These are phyloP conservation scores for Sigmodon hispidus DNA, from an alignment of 2,113 vertebrate genomes.

Conservation along the genomic window DNA sequence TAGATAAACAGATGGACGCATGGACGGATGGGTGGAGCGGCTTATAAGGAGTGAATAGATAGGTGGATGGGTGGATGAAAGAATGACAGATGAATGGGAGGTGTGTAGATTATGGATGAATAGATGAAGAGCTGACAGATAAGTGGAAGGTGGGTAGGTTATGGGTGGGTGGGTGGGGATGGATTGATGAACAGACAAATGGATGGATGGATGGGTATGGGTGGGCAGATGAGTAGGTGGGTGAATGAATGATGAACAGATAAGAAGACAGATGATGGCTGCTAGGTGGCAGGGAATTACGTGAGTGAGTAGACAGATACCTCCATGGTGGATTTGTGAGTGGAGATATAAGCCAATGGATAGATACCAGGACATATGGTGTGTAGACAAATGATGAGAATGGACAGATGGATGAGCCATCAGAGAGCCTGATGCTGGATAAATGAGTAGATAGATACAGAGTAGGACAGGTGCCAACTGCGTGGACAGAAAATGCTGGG, in stretches of 20 bases:
- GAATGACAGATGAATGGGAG: neutral
- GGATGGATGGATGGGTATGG: neutral
- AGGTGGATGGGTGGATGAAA: neutral
- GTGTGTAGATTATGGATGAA: neutral
- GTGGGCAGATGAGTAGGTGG: too few species aligned
- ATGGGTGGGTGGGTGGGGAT: neutral
- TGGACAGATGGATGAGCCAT: neutral
- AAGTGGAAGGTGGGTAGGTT: neutral
- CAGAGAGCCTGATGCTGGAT: neutral
- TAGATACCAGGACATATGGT: neutral
- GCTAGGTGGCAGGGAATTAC: neutral
- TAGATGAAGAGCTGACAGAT: too few species aligned
- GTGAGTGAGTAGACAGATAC: neutral
- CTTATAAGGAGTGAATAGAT: neutral
- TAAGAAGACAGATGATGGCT: neutral
- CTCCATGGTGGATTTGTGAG: neutral
- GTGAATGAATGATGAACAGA: neutral
- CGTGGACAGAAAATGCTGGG: neutral
- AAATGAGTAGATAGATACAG: neutral
- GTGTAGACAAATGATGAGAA: neutral
- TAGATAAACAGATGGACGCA: fast-evolving
- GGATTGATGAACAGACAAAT: neutral
- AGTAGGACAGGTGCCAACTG: too few species aligned
- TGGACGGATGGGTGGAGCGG: too few species aligned
- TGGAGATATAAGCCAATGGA: neutral